Percentiles rank a stretch among this genome's conserved stretches.
Evolutionary conservation across 2,113 vertebrate species (phyloP).

Genomic region (Antigone vipio): DNA sequence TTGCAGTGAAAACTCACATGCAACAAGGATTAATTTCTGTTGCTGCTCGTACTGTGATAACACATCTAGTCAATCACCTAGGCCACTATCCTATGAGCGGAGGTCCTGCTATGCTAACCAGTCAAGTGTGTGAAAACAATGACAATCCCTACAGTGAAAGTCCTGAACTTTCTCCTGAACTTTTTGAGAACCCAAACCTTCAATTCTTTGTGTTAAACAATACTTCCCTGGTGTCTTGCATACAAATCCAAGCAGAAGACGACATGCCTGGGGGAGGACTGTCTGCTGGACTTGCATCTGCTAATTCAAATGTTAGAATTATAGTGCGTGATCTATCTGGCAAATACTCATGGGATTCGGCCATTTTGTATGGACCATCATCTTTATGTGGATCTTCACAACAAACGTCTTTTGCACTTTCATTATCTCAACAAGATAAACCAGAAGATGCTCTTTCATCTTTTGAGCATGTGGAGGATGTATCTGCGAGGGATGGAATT

Average conservation of each 20-base stretch:
- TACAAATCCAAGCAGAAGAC: slow-evolving; percentile 90
- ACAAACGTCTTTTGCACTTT: slow-evolving; percentile 68
- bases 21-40: slow-evolving; percentile 96
- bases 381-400: slow-evolving; percentile 72
- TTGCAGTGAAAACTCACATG: slow-evolving; percentile 91
- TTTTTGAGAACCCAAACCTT: slow-evolving; percentile 96
- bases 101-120: slow-evolving; percentile 94
- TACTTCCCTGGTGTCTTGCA: slow-evolving; percentile 87
- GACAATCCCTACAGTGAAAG: slow-evolving; percentile 95
- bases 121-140: slow-evolving; percentile 96
- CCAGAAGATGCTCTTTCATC: slow-evolving; percentile 65
- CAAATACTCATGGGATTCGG: slow-evolving; percentile 97
- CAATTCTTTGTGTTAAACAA: slow-evolving; percentile 96
- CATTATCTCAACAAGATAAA: slow-evolving; percentile 74
- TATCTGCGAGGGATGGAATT: slow-evolving; percentile 75
- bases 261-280: slow-evolving; percentile 91
- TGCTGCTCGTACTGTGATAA: slow-evolving; percentile 96
- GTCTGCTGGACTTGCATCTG: slow-evolving; percentile 90
- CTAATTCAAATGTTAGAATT: slow-evolving; percentile 90
- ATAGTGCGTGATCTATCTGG: slow-evolving; percentile 95
- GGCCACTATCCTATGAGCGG: slow-evolving; percentile 98
- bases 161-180: slow-evolving; percentile 91
- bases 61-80: slow-evolving; percentile 95
- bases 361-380: slow-evolving; percentile 92
- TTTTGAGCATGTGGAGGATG: slow-evolving; percentile 73